Base-by-base conservation (phyloP, 2,888 invertebrate genomes). In the Hyles lineata region DNA sequence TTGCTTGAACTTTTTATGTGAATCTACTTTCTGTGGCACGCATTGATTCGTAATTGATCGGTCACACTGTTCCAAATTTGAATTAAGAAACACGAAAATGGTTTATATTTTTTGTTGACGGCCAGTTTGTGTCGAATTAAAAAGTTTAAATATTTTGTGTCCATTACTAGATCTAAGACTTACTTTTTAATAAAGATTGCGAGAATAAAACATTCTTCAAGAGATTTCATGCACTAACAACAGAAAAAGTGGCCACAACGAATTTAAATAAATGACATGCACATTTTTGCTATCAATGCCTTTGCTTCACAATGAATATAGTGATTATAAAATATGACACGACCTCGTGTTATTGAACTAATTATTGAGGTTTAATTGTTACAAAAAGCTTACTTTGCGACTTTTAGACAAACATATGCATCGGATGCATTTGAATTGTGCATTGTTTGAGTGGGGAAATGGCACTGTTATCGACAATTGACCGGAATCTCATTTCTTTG, bases 401-500 rank as follows among this genome's bases (percentile, higher is more conserved):
- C 1, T 50, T 43, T 23, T 67, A 23, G 17, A 23, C 17, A 1
- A 23, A 43, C 25, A 67, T 23, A 15, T 67, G 50, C 67, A 50
- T 23, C 17, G 15, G 23, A 50, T 67, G 67, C 67, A 50, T 50
- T 67, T 50, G 23, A 50, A 50, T 67, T 67, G 67, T 67, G 6
- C 50, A 67, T 67, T 67, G 67, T 67, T 67, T 43, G 43, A 17
- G 15, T 43, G 50, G 50, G 23, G 67, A 67, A 67, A 67, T 67
- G 21, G 17, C 21, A 43, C 43, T 50, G 9, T 67, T 43, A 21
- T 7, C 4, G 11, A 9, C 63, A 63, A 9, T 63, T 63, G 63
- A 63, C 35, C 63, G 21, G 15, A 63, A 63, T 43, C 21, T 63
- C 9, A 43, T 21, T 21, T 59, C 59, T 25, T 60, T 29, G 15